Base-by-base conservation (phyloP, 2,888 invertebrate species). In the Cheilosia soror region DNA sequence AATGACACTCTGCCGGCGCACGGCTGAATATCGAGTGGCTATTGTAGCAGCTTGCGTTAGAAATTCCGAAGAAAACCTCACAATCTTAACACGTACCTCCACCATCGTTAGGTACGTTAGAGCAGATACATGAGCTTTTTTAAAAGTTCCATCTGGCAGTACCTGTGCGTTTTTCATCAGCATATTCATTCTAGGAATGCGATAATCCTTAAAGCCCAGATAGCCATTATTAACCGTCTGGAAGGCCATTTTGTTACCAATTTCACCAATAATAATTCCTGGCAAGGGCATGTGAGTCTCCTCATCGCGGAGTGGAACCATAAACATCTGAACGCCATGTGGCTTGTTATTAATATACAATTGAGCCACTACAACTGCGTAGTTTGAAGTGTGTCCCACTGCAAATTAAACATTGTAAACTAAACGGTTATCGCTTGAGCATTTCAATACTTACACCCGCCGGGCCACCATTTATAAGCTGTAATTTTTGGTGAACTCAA, bases 401-500 rank as follows among this genome's bases (percentile, higher is more conserved):
- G 65, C 0, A 87, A 27, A 33, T n/a, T 11, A 57, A 7, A 25
- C 25, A 5, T 13, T 5, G 2, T 33, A 2, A 9, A 11, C 40
- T 20, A 13, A 25, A 33, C 0, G 3, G 25, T 25, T 44, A n/a
- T 29, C 3, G n/a, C 20, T 20, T 5, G 31, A 3, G 29, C 33
- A 37, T 15, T 13, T 11, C 4, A 49, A 7, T 42, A 95, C 96
- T 94, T 93, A 98, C 98, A 93, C 91, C 96, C 96, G 11, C 98
- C 98, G 20, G 98, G 98, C 98, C 98, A 98, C 97, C 98, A 98
- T 93, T 98, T 99, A 90, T 96, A 97, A 0, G 98, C 95, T 0
- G 97, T 96, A 13, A 98, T 92, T 1, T 96, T 96, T 0, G 98
- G 98, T 63, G 96, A 96, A 90, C 98, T 94, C 37, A 99, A 91